Evolutionary conservation across 92 coral and sea anemone species (phyloP).

Genomic region (Actinernus sp.): DNA sequence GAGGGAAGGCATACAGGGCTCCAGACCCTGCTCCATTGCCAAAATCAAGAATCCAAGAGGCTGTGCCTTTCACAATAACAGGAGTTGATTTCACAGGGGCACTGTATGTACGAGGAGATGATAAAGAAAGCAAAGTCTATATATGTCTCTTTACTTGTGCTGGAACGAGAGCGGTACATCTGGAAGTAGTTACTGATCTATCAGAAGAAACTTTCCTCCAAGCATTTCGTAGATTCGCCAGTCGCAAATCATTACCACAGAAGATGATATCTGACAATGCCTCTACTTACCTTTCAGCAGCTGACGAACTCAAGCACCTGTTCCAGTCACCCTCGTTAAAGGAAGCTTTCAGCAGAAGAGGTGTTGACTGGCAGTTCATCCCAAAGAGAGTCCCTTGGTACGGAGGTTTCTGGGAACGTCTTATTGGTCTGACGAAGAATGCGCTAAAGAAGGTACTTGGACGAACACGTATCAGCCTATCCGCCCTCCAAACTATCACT

Average conservation of each 20-base stretch:
- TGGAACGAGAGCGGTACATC: slow-evolving; percentile 21
- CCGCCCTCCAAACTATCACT: slow-evolving; percentile 15
- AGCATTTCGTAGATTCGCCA: slow-evolving; percentile 16
- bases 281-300: background rate
- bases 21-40: slow-evolving; percentile 39
- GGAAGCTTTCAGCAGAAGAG: background rate
- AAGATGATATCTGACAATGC: slow-evolving; percentile 37
- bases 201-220: slow-evolving; percentile 11
- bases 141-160: slow-evolving; percentile 42
- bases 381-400: slow-evolving; percentile 45
- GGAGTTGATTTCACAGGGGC: slow-evolving; percentile 67
- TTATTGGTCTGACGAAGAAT: slow-evolving; percentile 19
- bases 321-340: slow-evolving; percentile 28
- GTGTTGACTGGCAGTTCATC: slow-evolving; percentile 36
- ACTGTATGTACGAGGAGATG: slow-evolving; percentile 8
- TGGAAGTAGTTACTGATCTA: slow-evolving; percentile 17
- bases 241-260: slow-evolving; percentile 15
- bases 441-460: slow-evolving; percentile 41
- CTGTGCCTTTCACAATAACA: slow-evolving; percentile 25
- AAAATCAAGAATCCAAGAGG: slow-evolving; percentile 17
- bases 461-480: slow-evolving; percentile 2
- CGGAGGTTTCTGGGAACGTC: slow-evolving; percentile 47
- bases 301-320: slow-evolving; percentile 1
- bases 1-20: slow-evolving; percentile 17
- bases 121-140: slow-evolving; percentile 11